Conservation (phyloP, 1,140 invertebrate genomes). For the Myzus persicae region DNA sequence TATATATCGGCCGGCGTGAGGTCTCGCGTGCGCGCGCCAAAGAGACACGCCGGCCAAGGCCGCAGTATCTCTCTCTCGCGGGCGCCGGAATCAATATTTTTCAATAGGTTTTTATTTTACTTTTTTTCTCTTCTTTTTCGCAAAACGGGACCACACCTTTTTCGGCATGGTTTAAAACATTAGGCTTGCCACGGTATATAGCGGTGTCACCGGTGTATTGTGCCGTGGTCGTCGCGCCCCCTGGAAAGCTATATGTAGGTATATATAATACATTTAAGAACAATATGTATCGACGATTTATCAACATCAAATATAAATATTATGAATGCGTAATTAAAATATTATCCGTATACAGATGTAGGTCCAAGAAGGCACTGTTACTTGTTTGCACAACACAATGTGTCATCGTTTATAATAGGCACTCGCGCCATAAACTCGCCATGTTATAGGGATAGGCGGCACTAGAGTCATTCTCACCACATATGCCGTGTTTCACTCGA, state of each 20-base stretch:
- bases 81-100: conserved; percentile 30
- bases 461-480: too few species aligned
- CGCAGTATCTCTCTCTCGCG: conserved; percentile 15
- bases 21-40: conserved; percentile 25
- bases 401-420: background rate
- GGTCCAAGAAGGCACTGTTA: background rate
- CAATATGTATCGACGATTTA: background rate
- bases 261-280: background rate
- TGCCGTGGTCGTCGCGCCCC: background rate
- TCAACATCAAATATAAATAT: background rate
- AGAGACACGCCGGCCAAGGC: conserved; percentile 31
- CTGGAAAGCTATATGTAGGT: background rate
- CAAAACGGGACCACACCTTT: conserved; percentile 10
- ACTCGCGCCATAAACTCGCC: background rate
- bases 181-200: background rate
- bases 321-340: background rate
- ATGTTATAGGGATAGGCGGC: too few species aligned
- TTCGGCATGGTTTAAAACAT: background rate
- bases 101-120: background rate
- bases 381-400: background rate
- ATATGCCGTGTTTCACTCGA: background rate
- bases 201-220: background rate
- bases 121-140: background rate
- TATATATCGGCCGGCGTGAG: background rate
- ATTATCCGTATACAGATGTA: too few species aligned